Evolutionary conservation across 2,113 vertebrate species (phyloP).

Genomic region (Microcebus murinus): DNA sequence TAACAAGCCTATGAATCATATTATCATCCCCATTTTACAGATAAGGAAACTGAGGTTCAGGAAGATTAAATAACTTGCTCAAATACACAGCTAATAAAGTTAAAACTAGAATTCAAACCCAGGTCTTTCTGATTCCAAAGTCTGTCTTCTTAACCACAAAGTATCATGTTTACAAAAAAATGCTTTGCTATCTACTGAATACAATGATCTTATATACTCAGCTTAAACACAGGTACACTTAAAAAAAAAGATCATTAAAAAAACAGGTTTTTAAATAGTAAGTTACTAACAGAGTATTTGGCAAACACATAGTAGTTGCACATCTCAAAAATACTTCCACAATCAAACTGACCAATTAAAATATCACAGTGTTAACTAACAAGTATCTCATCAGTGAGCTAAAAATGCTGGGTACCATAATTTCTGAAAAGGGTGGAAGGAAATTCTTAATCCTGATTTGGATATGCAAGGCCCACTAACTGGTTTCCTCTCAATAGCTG

Average conservation of each 20-base stretch:
- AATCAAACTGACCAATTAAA: neutral
- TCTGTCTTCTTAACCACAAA: neutral
- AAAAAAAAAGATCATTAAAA: neutral
- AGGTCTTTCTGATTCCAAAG: neutral
- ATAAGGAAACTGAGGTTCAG: neutral
- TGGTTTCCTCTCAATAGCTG: neutral
- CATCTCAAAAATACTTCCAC: neutral
- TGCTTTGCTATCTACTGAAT: neutral
- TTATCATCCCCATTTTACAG: neutral
- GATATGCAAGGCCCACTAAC: neutral
- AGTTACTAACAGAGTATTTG: neutral
- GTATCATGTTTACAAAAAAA: neutral
- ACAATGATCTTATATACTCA: neutral
- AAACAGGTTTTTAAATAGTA: neutral
- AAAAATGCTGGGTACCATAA: neutral
- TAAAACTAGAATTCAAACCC: constrained; percentile 15
- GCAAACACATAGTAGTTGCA: neutral
- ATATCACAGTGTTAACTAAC: neutral
- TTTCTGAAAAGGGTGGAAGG: neutral
- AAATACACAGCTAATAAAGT: neutral
- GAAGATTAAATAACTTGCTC: neutral
- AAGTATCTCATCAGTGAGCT: neutral
- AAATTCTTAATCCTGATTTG: neutral
- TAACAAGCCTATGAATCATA: neutral
- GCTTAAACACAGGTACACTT: neutral